Conservation (phyloP, 2,113 vertebrate genomes). For the Charadrius vociferus region DNA sequence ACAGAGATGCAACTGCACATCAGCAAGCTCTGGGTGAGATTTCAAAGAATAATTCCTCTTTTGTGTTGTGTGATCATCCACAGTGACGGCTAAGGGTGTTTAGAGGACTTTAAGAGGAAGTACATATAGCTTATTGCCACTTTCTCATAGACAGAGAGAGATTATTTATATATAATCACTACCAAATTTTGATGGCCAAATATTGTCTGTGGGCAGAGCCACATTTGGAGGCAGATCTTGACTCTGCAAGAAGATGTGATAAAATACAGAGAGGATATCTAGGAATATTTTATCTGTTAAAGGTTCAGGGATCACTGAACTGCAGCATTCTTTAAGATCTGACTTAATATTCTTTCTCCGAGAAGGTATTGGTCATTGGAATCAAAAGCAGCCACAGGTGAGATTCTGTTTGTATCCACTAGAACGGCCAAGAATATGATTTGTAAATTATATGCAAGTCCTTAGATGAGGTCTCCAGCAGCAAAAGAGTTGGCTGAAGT, state of each 20-base stretch:
- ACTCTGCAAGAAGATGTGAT: not conserved
- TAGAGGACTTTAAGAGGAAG: not conserved
- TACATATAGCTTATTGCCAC: rapidly evolving
- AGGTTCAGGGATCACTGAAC: not conserved
- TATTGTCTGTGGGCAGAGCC: not conserved
- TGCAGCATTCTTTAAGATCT: not conserved
- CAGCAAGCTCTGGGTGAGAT: not conserved
- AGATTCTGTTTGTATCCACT: not conserved
- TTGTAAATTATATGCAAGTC: not conserved
- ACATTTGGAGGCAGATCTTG: not conserved
- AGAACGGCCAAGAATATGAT: not conserved
- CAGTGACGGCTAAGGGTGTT: not conserved
- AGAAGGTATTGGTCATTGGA: not conserved
- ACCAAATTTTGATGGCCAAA: not conserved
- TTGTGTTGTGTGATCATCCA: not conserved
- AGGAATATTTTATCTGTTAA: not conserved
- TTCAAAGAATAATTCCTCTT: not conserved
- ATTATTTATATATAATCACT: not conserved
- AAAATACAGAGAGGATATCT: not conserved
- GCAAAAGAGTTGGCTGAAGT: not conserved
- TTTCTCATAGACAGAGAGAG: not conserved
- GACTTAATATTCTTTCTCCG: not conserved
- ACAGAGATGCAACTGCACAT: not conserved
- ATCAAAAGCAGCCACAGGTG: not conserved
- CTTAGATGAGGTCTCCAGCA: not conserved